Evolutionary conservation across 2,113 vertebrate species (phyloP).

Genomic region (Megaptera novaeangliae): DNA sequence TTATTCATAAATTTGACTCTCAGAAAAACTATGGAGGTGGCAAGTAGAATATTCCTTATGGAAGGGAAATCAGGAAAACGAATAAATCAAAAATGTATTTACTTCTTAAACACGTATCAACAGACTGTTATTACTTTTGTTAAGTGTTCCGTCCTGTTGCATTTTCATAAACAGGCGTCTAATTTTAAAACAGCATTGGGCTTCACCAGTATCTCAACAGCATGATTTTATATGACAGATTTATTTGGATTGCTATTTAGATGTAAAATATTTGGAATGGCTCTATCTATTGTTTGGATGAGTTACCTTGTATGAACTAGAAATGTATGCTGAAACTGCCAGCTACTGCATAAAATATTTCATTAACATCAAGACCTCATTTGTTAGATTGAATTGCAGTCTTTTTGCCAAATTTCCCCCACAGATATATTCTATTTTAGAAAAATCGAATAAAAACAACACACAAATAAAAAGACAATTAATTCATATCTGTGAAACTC

Average conservation of each 20-base stretch:
- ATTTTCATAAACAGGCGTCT: background rate
- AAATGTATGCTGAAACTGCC: background rate
- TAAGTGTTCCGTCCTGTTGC: background rate
- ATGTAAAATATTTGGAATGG: slow-evolving; percentile 45
- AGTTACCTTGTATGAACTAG: background rate
- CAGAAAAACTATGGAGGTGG: background rate
- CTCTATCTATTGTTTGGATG: slow-evolving; percentile 38
- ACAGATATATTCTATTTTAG: background rate
- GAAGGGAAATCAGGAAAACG: background rate
- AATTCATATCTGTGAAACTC: slow-evolving; percentile 17
- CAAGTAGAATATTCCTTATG: background rate
- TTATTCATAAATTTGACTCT: background rate
- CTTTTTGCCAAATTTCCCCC: background rate
- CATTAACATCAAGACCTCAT: slow-evolving; percentile 46
- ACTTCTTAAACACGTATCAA: background rate
- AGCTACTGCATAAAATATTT: slow-evolving; percentile 38
- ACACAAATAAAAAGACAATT: background rate
- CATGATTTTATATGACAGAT: slow-evolving; percentile 22
- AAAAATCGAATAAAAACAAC: slow-evolving; percentile 41
- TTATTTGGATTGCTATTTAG: slow-evolving; percentile 41
- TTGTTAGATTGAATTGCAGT: slow-evolving; percentile 46
- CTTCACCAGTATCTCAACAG: background rate
- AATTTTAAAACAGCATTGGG: background rate
- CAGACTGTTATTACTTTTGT: background rate
- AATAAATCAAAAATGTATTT: background rate